Evolutionary conservation across 37 sponge, comb jelly and placozoan species (phyloP), one percentile per base, ranked within the genome.

Genomic region (Agelas oroides): DNA sequence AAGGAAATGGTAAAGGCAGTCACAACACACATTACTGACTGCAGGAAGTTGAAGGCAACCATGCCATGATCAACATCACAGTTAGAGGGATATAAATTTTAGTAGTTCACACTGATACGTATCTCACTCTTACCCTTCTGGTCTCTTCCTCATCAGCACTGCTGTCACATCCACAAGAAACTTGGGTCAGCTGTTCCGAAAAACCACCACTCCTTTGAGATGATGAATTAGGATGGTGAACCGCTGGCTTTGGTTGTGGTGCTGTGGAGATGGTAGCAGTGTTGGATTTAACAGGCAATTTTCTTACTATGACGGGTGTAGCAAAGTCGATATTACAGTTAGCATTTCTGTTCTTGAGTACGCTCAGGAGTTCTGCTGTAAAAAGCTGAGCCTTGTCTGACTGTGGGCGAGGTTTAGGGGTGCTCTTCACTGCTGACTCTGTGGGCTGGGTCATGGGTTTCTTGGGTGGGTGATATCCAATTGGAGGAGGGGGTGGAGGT

Each of bases 401-500:
- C 37, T 36, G 82, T 53, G 86, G 75, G 36, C 64, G 36, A 20
- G 65, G 28, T 28, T 70, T 33, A 12, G 79, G 79, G 3, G 72
- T 34, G 21, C 34, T 70, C 39, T 71, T 31, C 28, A 54, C 2
- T 5, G 62, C 34, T 16, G 87, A 81, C 2, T 76, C 23, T 34
- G 67, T 18, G 21, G 69, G 61, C 1, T 70, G 70, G 40, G 65
- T 71, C 53, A 71, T 71, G 21, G 84, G 20, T 40, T 89, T 83
- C 84, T 78, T 82, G 25, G 77, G 77, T 20, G 89, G 82, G 21
- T 15, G 23, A 39, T 66, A 81, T 17, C 67, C 77, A 21, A 76
- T 32, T 14, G 84, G 90, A 46, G 90, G 90, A 2, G 84, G 73
- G 18, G 91, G 87, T 70, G 87, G 78, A 37, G 83, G 77, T n/a